phyloP scores from a whole-genome alignment of 2,113 vertebrate species.

The Pelmatolapia mariae region DNA sequence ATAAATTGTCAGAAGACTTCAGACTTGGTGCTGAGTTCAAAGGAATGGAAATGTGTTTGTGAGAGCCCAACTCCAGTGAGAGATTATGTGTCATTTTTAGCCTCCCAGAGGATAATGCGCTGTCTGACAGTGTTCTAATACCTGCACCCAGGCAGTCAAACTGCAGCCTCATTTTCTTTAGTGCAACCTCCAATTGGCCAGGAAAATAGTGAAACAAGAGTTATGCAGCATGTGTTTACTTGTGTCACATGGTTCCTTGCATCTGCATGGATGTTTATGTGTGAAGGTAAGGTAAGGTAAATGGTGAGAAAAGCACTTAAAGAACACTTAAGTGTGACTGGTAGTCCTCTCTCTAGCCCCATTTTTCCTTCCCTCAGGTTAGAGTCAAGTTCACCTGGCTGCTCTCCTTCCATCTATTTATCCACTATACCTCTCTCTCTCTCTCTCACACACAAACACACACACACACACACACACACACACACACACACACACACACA shows the following conservation, averaged over 20 bases:
- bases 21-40: constrained; percentile 40
- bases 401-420: constrained; percentile 28
- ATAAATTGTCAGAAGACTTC: constrained; percentile 47
- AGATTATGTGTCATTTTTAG: constrained; percentile 52
- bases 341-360: background rate
- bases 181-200: background rate
- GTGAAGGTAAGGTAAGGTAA: background rate
- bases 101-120: constrained; percentile 37
- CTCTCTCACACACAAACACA: background rate
- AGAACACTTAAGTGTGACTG: constrained; percentile 16
- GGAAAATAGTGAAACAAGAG: background rate
- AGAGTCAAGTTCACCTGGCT: constrained; percentile 39
- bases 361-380: constrained; percentile 36
- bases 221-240: background rate
- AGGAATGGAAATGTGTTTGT: constrained; percentile 54
- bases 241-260: background rate
- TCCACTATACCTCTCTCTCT: background rate
- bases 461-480: background rate
- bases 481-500: background rate
- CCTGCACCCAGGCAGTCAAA: constrained; percentile 2
- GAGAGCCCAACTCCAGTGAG: constrained; percentile 33
- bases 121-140: constrained; percentile 28
- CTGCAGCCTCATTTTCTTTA: background rate
- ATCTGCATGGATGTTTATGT: background rate
- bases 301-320: constrained; percentile 26